A percentile compares a stretch with the other conserved stretches of the same genome.
phyloP scores from a whole-genome alignment of 2,113 vertebrate genomes.

The Tichodroma muraria region DNA sequence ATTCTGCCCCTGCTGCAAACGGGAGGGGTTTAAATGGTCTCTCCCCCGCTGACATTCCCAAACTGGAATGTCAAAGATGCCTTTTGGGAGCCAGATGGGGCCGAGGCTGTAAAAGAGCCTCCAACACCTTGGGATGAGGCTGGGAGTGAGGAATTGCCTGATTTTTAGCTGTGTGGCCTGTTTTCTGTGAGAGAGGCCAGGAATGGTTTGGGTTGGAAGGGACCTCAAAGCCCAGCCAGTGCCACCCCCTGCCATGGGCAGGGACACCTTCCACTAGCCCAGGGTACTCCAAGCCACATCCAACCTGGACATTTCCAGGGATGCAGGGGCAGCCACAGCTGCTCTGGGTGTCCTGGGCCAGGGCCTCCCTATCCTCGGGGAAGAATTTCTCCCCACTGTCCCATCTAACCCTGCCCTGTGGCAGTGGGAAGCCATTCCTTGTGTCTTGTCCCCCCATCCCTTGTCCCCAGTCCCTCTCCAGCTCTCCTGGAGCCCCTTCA shows the following conservation, averaged over 20 bases:
- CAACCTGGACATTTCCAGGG: neutral
- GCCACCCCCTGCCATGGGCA: neutral
- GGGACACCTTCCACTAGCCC: accelerated
- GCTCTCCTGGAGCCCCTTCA: neutral
- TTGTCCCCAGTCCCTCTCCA: neutral
- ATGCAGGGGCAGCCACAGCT: neutral
- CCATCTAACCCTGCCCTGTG: accelerated
- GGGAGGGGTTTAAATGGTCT: neutral
- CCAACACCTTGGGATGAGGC: neutral
- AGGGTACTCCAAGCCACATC: neutral
- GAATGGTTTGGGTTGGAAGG: neutral
- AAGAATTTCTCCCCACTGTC: accelerated
- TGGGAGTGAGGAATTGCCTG: neutral
- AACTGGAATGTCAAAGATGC: neutral
- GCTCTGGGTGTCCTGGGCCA: neutral
- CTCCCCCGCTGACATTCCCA: neutral
- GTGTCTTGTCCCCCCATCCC: neutral
- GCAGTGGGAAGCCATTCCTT: neutral
- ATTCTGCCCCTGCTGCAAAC: neutral
- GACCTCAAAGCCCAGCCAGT: neutral
- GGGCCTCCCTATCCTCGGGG: accelerated
- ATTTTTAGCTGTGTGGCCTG: neutral
- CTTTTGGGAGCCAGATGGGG: neutral
- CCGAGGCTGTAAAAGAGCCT: neutral
- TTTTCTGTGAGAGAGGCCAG: neutral